These are phyloP conservation scores for Campylomormyrus numenius DNA, from an alignment of 2,113 vertebrate species.

Conservation along the genomic window DNA sequence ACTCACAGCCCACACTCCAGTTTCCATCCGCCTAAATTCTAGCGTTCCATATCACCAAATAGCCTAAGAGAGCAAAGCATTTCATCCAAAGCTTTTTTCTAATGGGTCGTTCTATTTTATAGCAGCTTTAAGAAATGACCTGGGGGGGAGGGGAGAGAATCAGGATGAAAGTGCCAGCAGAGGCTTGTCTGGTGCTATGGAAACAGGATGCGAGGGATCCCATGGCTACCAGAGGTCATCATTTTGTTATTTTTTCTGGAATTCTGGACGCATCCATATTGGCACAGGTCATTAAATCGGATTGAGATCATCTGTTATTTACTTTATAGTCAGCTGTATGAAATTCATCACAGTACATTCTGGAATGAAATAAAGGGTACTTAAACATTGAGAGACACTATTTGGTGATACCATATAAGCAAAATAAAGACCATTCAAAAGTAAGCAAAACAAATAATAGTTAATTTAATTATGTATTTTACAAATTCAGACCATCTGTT, in stretches of 20 bases:
- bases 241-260: slow-evolving; percentile 31
- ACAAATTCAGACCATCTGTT: background rate
- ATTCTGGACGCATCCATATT: background rate
- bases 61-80: background rate
- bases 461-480: background rate
- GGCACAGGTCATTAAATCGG: background rate
- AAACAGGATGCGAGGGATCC: slow-evolving; percentile 57
- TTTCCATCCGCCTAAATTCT: background rate
- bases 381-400: background rate
- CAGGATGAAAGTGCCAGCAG: slow-evolving; percentile 45
- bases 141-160: slow-evolving; percentile 44
- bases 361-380: background rate
- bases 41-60: background rate
- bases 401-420: background rate
- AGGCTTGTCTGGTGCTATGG: slow-evolving; percentile 48
- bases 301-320: background rate
- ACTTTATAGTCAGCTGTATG: background rate
- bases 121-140: slow-evolving; percentile 44
- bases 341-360: background rate
- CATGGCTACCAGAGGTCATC: slow-evolving; percentile 41
- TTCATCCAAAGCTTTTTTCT: background rate
- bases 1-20: background rate
- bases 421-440: background rate
- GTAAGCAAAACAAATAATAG: background rate
- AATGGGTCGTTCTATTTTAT: slow-evolving; percentile 38